These are phyloP conservation scores for Labrus mixtus DNA, from an alignment of 2,113 vertebrate genomes.

Conservation along the genomic window DNA sequence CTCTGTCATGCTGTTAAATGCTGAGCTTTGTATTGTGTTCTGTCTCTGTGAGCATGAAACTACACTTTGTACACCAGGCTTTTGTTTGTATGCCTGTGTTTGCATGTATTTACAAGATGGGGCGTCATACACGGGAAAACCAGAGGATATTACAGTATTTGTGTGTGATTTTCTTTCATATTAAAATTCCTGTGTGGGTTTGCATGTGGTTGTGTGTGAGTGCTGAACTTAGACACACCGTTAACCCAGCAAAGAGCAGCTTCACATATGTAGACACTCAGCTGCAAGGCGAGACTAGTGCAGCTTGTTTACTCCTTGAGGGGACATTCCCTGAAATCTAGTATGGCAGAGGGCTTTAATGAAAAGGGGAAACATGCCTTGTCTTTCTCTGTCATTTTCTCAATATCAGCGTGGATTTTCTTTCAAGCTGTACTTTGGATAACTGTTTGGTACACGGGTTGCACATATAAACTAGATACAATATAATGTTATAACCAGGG, in stretches of 20 bases:
- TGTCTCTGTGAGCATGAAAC: slow-evolving; percentile 21
- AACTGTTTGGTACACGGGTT: neutral
- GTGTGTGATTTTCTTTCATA: neutral
- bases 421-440: neutral
- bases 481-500: neutral
- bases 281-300: neutral
- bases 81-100: slow-evolving; percentile 18
- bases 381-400: slow-evolving; percentile 1
- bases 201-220: neutral
- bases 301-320: slow-evolving; percentile 11
- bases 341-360: slow-evolving; percentile 4
- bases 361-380: slow-evolving; percentile 5
- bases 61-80: slow-evolving; percentile 31
- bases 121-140: slow-evolving; percentile 9
- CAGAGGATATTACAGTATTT: slow-evolving; percentile 11
- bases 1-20: slow-evolving; percentile 53
- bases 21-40: slow-evolving; percentile 48
- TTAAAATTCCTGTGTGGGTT: neutral
- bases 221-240: slow-evolving; percentile 17
- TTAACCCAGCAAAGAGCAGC: slow-evolving; percentile 16
- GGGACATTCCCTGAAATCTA: slow-evolving; percentile 20
- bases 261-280: slow-evolving; percentile 2
- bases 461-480: slow-evolving; percentile 1
- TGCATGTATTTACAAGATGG: slow-evolving; percentile 2
- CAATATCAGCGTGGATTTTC: neutral